A percentile compares a stretch with the other conserved stretches of the same genome.
Evolutionary conservation across 2,888 invertebrate species (phyloP).

Genomic region (Habroteleia sp.): DNA sequence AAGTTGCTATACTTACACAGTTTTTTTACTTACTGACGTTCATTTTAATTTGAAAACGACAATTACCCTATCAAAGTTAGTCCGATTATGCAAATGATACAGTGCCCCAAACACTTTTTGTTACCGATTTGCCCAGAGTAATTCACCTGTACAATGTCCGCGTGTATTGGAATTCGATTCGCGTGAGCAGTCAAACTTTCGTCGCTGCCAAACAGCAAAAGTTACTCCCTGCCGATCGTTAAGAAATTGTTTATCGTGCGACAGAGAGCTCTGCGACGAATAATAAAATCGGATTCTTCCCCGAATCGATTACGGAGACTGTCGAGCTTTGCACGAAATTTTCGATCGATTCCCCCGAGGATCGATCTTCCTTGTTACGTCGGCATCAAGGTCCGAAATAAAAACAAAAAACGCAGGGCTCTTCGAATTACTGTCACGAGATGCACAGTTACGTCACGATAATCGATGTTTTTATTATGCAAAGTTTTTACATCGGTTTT

Average conservation of each 20-base stretch:
- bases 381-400: constrained; percentile 28
- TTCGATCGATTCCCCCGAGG: constrained; percentile 42
- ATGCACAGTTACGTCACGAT: constrained; percentile 31
- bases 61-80: constrained; percentile 45
- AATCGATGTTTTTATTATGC: constrained; percentile 29
- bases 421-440: constrained; percentile 43
- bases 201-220: constrained; percentile 1
- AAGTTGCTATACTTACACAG: no score
- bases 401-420: constrained; percentile 19
- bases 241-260: constrained; percentile 58
- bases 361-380: constrained; percentile 35
- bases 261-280: constrained; percentile 44
- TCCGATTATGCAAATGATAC: constrained; percentile 56
- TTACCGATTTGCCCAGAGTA: constrained; percentile 36
- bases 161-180: constrained; percentile 57
- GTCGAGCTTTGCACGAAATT: constrained; percentile 42
- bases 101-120: constrained; percentile 20
- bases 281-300: constrained; percentile 50
- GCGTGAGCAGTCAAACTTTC: constrained; percentile 49
- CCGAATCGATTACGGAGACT: constrained; percentile 55
- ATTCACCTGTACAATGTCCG: constrained; percentile 56
- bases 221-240: constrained; percentile 36
- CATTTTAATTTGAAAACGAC: constrained; percentile 57
- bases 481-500: constrained; percentile 3
- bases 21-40: constrained; percentile 40